Evolutionary conservation across 2,113 vertebrate species (phyloP), one percentile per base, ranked within the genome.

Genomic region (Chlamydotis undulata): DNA sequence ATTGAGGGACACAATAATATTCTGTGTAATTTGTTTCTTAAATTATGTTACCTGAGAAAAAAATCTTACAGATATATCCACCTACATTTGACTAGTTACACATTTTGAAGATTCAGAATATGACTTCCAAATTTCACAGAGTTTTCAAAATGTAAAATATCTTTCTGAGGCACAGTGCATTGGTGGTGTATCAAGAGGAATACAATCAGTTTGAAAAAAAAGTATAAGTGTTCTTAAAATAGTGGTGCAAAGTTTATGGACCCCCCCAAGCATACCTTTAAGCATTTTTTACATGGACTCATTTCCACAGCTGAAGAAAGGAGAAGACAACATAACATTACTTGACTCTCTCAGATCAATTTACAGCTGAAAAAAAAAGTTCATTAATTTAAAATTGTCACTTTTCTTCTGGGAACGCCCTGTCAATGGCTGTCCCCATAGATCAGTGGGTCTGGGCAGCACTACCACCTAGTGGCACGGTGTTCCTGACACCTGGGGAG

Each of bases 401-500:
- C 4, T 49, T 77, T 26, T 5, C 1, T 43, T 33, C 47, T 43
- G 35, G 28, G 31, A 41, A n/a, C 3, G 5, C 18, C 29, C 14
- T 52, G 31, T 23, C 55, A 16, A 4, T 10, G n/a, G 18, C 23
- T 59, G 52, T 63, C 19, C 52, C 75, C 18, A n/a, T 2, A 9
- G 31, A 24, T 3, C 1, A 1, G 19, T 39, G 71, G 37, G 4
- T 74, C 73, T 89, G 80, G 52, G n/a, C 67, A 90, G 57, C 80
- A 50, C 49, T 15, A 41, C 76, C 79, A 83, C n/a, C 63, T 79
- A 31, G 71, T 64, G 92, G 47, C 49, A 57, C 3, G 4, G 49
- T 2, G 2, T 35, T 57, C 26, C 33, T 3, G 1, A 25, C 41
- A 43, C 41, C 6, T 3, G 2, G 18, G 37, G 14, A n/a, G 19